These are phyloP conservation scores for Eidolon dupreanum DNA, from an alignment of 2,797 vertebrate genomes.

Conservation along the genomic window DNA sequence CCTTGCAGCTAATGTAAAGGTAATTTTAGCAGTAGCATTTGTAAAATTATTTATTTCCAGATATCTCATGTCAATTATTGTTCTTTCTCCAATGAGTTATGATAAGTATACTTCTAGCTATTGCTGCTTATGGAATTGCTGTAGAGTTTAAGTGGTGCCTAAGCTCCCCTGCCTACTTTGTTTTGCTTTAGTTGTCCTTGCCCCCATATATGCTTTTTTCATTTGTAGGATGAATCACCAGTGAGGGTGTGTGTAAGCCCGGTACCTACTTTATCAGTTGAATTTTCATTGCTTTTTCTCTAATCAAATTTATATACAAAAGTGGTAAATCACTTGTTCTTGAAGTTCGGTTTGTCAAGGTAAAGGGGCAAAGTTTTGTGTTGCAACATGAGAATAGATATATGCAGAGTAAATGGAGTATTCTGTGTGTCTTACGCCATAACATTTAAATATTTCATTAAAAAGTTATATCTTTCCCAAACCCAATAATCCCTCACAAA, in stretches of 20 bases:
- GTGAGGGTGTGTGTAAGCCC: not conserved
- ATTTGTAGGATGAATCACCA: not conserved
- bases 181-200: not conserved
- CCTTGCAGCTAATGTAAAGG: conserved; percentile 75
- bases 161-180: not conserved
- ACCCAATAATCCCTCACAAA: not conserved
- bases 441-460: not conserved
- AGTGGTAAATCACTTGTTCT: not conserved
- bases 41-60: conserved; percentile 39
- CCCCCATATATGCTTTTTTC: not conserved
- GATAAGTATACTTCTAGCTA: not conserved
- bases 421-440: not conserved
- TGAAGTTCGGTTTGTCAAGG: conserved; percentile 12
- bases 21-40: conserved; percentile 70
- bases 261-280: not conserved
- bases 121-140: not conserved
- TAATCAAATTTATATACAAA: not conserved
- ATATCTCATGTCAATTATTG: not conserved
- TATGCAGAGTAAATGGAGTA: not conserved
- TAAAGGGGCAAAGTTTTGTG: not conserved
- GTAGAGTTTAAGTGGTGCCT: not conserved
- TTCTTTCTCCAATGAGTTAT: not conserved
- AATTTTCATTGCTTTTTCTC: not conserved
- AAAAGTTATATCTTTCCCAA: not conserved
- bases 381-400: not conserved